phyloP scores from a whole-genome alignment of 1,140 invertebrate species.

The Penaeus indicus region DNA sequence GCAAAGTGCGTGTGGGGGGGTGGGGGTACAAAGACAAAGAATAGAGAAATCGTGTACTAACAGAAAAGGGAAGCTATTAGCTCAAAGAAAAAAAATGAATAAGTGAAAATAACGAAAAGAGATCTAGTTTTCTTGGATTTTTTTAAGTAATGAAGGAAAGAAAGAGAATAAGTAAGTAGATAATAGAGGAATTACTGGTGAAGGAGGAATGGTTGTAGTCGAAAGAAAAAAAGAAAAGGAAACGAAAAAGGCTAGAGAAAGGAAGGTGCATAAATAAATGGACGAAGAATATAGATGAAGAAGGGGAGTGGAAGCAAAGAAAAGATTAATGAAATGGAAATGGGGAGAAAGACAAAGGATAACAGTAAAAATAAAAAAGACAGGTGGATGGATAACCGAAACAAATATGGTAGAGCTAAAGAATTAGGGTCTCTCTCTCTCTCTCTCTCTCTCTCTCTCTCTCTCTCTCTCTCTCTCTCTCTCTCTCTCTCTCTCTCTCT shows the following conservation, averaged over 20 bases:
- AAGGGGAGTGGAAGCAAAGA: neutral
- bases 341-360: neutral
- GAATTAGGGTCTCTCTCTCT: neutral
- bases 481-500: neutral
- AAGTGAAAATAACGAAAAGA: too few species aligned
- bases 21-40: too few species aligned
- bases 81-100: too few species aligned
- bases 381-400: neutral
- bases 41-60: too few species aligned
- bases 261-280: neutral
- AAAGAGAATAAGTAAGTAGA: too few species aligned
- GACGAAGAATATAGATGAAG: conserved; percentile 2
- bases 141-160: too few species aligned
- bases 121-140: too few species aligned
- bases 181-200: neutral
- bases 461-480: neutral
- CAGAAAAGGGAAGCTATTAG: neutral
- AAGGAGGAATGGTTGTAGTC: neutral
- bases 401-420: neutral
- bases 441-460: neutral
- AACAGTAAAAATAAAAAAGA: neutral
- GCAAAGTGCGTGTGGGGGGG: too few species aligned
- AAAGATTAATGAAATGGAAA: neutral
- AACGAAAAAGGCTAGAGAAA: neutral
- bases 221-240: neutral